These are phyloP conservation scores for Carlito syrichta DNA, from an alignment of 2,113 vertebrate genomes.

Conservation along the genomic window DNA sequence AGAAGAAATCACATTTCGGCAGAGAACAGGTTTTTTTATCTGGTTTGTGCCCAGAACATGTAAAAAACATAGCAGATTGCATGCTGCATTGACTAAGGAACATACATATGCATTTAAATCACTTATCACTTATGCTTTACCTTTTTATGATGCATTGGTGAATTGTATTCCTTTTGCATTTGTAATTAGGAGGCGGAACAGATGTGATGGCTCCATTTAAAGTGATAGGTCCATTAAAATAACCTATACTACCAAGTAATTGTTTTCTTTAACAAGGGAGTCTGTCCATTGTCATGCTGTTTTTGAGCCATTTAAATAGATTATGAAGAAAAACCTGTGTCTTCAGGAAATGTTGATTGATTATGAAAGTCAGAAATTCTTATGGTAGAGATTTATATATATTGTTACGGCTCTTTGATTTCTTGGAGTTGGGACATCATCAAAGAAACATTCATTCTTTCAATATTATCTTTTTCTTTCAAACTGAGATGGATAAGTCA, in stretches of 20 bases:
- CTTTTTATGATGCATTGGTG: conserved; percentile 76
- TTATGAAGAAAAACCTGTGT: conserved; percentile 1
- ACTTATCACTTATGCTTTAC: conserved; percentile 79
- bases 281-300: conserved; percentile 13
- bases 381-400: background rate
- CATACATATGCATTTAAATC: conserved; percentile 77
- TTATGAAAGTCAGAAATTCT: conserved; percentile 41
- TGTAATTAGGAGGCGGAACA: conserved; percentile 75
- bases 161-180: conserved; percentile 77
- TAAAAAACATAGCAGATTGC: conserved; percentile 74
- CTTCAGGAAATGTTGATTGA: conserved; percentile 34
- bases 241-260: conserved; percentile 54
- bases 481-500: background rate
- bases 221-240: conserved; percentile 72
- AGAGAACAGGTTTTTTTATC: conserved; percentile 68
- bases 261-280: conserved; percentile 55
- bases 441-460: background rate
- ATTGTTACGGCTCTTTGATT: background rate
- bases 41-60: conserved; percentile 73
- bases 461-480: background rate
- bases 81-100: conserved; percentile 68
- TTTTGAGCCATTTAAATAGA: conserved; percentile 37
- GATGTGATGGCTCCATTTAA: conserved; percentile 73
- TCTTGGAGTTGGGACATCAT: background rate
- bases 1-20: conserved; percentile 22